Conservation (phyloP, 2,888 invertebrate species). For the Drosophila tanythrix region DNA sequence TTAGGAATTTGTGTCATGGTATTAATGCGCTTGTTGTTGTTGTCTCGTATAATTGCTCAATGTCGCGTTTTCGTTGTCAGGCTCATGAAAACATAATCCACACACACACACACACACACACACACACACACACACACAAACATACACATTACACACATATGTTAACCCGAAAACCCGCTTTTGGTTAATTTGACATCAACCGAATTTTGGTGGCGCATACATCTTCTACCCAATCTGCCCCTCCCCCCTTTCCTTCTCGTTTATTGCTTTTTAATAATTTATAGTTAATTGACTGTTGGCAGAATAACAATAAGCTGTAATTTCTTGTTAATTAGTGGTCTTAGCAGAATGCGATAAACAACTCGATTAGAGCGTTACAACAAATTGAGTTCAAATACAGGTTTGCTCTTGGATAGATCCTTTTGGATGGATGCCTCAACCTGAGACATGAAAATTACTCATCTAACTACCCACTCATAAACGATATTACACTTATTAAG, state of each 20-base stretch:
- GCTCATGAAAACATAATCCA: constrained; percentile 43
- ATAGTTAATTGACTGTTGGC: constrained; percentile 55
- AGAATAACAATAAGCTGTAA: constrained; percentile 44
- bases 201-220: constrained; percentile 34
- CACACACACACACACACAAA: not conserved
- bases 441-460: not conserved
- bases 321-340: constrained; percentile 18
- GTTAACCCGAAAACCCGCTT: constrained; percentile 40
- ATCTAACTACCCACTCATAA: not conserved
- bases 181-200: constrained; percentile 57
- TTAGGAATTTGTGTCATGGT: constrained; percentile 73
- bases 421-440: not conserved
- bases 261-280: constrained; percentile 42
- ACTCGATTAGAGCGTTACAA: not conserved
- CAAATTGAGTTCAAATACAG: not conserved
- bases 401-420: not conserved
- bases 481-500: not conserved
- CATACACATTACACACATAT: not conserved
- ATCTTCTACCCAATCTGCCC: not conserved
- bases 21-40: constrained; percentile 62
- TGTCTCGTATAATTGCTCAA: constrained; percentile 63
- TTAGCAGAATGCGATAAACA: constrained; percentile 14
- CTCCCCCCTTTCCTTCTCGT: not conserved
- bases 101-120: constrained; percentile 13
- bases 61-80: constrained; percentile 62